phyloP scores from a whole-genome alignment of 2,888 invertebrate genomes.

The Ernsta delagoae region DNA sequence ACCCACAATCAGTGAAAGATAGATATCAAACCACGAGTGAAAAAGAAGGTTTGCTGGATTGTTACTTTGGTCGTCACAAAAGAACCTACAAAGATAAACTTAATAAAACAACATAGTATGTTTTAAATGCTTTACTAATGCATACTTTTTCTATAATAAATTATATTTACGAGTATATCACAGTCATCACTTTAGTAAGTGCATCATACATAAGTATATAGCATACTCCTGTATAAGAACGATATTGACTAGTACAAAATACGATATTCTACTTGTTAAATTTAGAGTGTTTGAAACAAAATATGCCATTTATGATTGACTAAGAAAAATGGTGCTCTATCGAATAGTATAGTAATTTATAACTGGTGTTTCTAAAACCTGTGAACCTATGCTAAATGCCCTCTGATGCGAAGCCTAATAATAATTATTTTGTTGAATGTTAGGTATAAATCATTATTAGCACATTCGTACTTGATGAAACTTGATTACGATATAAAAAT shows the following conservation, averaged over 20 bases:
- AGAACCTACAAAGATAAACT: no score
- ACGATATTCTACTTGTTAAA: conserved; percentile 37
- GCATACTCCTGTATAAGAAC: conserved; percentile 51
- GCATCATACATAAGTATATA: conserved; percentile 58
- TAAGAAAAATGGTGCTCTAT: conserved; percentile 54
- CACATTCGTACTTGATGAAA: neutral
- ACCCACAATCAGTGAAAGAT: no score
- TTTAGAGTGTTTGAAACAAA: conserved; percentile 35
- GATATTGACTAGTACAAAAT: conserved; percentile 42
- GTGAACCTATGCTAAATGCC: conserved; percentile 38
- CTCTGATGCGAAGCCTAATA: conserved; percentile 14
- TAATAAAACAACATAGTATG: conserved; percentile 45
- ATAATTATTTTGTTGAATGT: no score
- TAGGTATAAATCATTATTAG: neutral
- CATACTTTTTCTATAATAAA: conserved; percentile 66
- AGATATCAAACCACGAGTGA: no score
- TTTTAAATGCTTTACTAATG: conserved; percentile 67
- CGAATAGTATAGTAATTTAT: conserved; percentile 40
- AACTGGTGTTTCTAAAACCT: conserved; percentile 40
- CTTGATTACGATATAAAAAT: neutral
- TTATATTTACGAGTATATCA: conserved; percentile 80
- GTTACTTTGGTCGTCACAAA: no score
- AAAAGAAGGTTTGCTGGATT: no score
- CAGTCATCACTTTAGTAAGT: conserved; percentile 83
- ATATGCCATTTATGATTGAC: conserved; percentile 44